Evolutionary conservation across 1,140 invertebrate genomes (phyloP), one percentile per base, ranked within the genome.

Genomic region (Helicoverpa zea): DNA sequence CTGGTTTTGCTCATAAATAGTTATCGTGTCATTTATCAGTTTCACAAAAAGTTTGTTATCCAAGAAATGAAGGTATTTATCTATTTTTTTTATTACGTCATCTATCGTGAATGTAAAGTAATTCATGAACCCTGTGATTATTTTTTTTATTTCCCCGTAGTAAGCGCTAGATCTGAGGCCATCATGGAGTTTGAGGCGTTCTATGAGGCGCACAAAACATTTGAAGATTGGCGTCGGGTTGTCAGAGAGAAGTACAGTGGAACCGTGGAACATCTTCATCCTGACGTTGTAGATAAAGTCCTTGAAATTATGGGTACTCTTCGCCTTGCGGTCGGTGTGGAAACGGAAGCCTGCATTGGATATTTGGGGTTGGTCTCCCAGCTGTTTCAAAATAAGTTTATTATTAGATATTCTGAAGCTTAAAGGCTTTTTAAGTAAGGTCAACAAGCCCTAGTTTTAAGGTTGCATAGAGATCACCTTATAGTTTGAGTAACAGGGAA

Each of bases 61-160:
- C 1, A 86, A 74, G 9, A 78, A 64, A 49, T 91, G 54, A 7
- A n/a, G 83, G 23, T 84, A 80, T 74, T 75, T 85, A 72, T 92
- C 90, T 12, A 84, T 85, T 80, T 83, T 83, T 80, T 84, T 88
- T n/a, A 87, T 81, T 7, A 86, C 76, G 14, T 85, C 79, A 51
- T 91, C 88, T 80, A 90, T 89, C 7, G 80, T 80, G 59, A 82
- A 63, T 29, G 81, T 84, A 84, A 87, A 90, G 63, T 86, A 87
- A 61, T 63, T 83, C 2, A 88, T 72, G 77, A 92, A 92, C 70
- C 86, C 89, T 16, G 81, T 85, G 0, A 92, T 66, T 1, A 91
- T 82, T 16, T 79, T 87, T 79, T 90, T 92, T 23, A 92, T 75
- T 56, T 89, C 83, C 0, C 89, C 87, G 58, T 90, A 92, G 75